Evolutionary conservation across 2,113 vertebrate species (phyloP).

Genomic region (Mesoclemmys tuberculata): DNA sequence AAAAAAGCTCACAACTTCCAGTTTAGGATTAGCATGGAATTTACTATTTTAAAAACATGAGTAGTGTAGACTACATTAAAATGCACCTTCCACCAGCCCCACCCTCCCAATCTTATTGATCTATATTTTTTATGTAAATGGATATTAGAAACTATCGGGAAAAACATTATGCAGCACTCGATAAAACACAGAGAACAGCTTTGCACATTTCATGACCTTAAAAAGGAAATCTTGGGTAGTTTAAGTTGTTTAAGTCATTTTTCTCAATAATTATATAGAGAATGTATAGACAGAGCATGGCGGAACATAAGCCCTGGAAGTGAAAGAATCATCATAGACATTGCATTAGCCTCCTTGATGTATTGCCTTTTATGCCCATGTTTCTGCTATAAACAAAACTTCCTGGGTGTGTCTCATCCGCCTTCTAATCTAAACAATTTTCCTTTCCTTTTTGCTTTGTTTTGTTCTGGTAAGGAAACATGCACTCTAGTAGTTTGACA

Average conservation of each 20-base stretch:
- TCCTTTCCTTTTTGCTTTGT: conserved; percentile 45
- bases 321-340: conserved; percentile 29
- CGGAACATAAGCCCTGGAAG: conserved; percentile 16
- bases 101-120: background rate
- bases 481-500: conserved; percentile 25
- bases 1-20: background rate
- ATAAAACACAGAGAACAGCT: background rate
- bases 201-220: background rate
- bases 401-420: conserved; percentile 29
- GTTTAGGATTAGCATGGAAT: background rate
- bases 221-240: background rate
- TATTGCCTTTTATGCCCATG: conserved; percentile 27
- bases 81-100: background rate
- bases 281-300: background rate
- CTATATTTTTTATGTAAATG: background rate
- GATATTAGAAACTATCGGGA: rapidly evolving
- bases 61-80: background rate
- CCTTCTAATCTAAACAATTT: conserved; percentile 32
- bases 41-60: background rate
- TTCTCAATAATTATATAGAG: background rate
- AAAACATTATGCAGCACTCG: background rate
- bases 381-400: conserved; percentile 44
- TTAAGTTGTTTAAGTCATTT: background rate
- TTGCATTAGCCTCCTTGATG: conserved; percentile 37
- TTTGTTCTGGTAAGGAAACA: conserved; percentile 27